These are phyloP conservation scores for Agrilus cyanescens DNA, from an alignment of 2,888 invertebrate species.

Conservation along the genomic window DNA sequence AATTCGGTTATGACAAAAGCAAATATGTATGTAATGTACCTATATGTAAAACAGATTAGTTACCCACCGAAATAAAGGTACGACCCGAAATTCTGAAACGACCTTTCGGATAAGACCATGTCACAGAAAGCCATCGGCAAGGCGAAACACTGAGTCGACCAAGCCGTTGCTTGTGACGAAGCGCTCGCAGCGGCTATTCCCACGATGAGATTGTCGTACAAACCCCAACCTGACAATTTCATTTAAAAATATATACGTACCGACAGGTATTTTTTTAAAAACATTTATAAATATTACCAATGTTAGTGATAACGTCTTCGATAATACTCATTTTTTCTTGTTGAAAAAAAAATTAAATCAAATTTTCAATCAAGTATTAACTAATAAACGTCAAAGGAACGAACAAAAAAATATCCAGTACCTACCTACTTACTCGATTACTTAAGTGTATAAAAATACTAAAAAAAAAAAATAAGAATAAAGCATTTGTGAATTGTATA, in stretches of 20 bases:
- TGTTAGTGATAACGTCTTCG: constrained; percentile 6
- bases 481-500: no score
- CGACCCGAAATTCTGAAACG: constrained; percentile 18
- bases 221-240: constrained; percentile 28
- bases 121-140: constrained; percentile 28
- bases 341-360: no score
- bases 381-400: no score
- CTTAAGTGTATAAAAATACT: no score
- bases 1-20: not conserved
- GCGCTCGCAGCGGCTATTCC: constrained; percentile 21
- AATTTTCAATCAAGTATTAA: no score
- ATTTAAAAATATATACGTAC: not conserved
- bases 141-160: constrained; percentile 23
- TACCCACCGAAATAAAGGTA: constrained; percentile 20
- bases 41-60: not conserved
- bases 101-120: constrained; percentile 13
- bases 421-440: no score
- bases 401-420: no score
- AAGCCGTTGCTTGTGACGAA: constrained; percentile 23
- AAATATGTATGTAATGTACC: not conserved
- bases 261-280: no score
- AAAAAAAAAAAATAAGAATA: no score
- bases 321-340: no score
- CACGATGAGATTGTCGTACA: constrained; percentile 28
- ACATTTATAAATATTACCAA: constrained; percentile 4